phyloP scores from a whole-genome alignment of 2,113 vertebrate genomes.

The Lethenteron reissneri region DNA sequence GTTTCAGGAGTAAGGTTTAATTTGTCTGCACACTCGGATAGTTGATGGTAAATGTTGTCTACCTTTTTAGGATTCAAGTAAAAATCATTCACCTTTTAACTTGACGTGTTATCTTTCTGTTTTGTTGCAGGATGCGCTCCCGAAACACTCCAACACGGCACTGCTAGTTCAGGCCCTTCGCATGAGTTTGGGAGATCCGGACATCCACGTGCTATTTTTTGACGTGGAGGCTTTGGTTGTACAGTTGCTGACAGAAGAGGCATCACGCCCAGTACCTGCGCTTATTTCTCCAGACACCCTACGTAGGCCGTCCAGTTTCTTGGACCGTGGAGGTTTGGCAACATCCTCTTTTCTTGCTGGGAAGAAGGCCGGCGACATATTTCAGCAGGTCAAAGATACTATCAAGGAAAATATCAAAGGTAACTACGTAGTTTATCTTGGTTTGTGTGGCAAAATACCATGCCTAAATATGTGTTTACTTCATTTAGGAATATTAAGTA shows the following conservation, averaged over 20 bases:
- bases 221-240: constrained; percentile 91
- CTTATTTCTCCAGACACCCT: constrained; percentile 56
- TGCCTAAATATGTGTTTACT: too few relatives aligned
- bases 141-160: constrained; percentile 14
- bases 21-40: too few relatives aligned
- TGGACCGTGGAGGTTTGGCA: constrained; percentile 2
- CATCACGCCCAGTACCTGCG: constrained; percentile 43
- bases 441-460: too few relatives aligned
- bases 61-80: too few relatives aligned
- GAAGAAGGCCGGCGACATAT: not conserved
- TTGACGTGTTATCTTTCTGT: too few relatives aligned
- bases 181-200: constrained; percentile 65
- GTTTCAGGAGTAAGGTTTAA: too few relatives aligned
- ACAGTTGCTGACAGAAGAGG: constrained; percentile 82
- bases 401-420: constrained; percentile 92
- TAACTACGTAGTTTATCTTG: too few relatives aligned
- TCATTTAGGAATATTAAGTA: too few relatives aligned
- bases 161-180: constrained; percentile 91
- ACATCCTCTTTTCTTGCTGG: not conserved
- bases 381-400: constrained; percentile 40
- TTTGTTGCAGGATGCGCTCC: not conserved
- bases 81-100: too few relatives aligned
- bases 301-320: constrained; percentile 40
- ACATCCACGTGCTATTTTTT: constrained; percentile 85
- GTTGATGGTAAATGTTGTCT: too few relatives aligned